Evolutionary conservation across 53 echinoderm and acorn worm genomes (phyloP), one percentile per base, ranked within the genome.

Genomic region (Apostichopus leukothele): DNA sequence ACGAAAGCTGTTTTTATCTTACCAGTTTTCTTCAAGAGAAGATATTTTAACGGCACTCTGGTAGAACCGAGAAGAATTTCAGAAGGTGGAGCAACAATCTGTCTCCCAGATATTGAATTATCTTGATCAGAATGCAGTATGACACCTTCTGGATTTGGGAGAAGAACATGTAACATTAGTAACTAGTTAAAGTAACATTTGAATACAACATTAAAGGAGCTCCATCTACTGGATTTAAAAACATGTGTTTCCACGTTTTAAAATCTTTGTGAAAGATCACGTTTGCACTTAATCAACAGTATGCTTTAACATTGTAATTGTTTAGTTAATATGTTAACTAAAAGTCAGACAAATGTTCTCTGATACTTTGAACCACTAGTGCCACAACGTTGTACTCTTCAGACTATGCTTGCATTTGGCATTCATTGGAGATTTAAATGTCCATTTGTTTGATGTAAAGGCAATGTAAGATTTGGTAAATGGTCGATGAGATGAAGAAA

Each of bases 11-110:
- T 39, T 39, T 39, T 39, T 39, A 39, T 3, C 68, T 75, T 74
- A 96, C 96, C 99, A 88, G 99, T 98, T 86, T 91, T 96, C 51
- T 92, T 94, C 52, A 96, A 50, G 25, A 96, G 92, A 9, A 98
- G 91, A n/a, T 92, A 84, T n/a, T 90, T 85, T 51, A 98, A 86
- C 55, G 95, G 93, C 10, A 96, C 63, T 4, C 88, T 91, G 10
- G 91, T 74, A 5, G 92, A 78, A 5, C 93, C 95, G 6, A 98
- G 88, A 50, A 98, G 83, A 11, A 96, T 83, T 66, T 98, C 95
- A 25, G 89, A 93, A 39, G 99, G 93, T 7, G 91, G 89, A 1
- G 92, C 89, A 20, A 96, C 89, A 67, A 94, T 87, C 76, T 85
- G 75, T 86, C 90, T 75, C 26, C 76, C 60, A 9, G 60, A 73